Percentiles rank a stretch among this genome's conserved stretches.
Conservation (phyloP, 1,140 invertebrate genomes). For the Carcinoscorpius rotundicauda region DNA sequence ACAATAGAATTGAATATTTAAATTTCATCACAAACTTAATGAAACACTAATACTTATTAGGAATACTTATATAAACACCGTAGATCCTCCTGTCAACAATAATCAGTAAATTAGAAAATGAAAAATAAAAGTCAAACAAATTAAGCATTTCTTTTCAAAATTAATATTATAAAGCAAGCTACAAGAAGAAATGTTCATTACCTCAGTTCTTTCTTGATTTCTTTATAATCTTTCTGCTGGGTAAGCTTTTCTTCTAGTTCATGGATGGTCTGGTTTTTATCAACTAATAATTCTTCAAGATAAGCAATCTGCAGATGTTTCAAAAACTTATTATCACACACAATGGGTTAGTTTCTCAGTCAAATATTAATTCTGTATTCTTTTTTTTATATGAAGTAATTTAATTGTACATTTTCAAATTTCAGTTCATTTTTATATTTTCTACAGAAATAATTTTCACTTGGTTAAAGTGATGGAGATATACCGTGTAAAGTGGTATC, state of each 20-base stretch:
- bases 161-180: no score
- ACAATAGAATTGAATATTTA: no score
- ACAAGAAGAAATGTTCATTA: not conserved
- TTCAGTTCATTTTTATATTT: no score
- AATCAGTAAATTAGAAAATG: no score
- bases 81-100: no score
- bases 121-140: no score
- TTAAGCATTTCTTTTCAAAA: no score
- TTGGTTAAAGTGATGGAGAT: no score
- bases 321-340: not conserved
- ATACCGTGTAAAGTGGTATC: not conserved
- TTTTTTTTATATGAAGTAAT: not conserved
- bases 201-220: constrained; percentile 73
- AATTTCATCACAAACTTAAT: no score
- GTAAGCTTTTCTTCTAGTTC: constrained; percentile 72
- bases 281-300: constrained; percentile 76
- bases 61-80: no score
- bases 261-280: constrained; percentile 69
- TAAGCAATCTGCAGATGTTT: constrained; percentile 44
- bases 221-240: constrained; percentile 75
- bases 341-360: not conserved
- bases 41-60: no score
- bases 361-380: not conserved
- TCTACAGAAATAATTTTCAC: no score
- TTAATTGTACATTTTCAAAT: not conserved